Evolutionary conservation across 2,888 invertebrate species (phyloP).

Genomic region (Hyalella azteca): DNA sequence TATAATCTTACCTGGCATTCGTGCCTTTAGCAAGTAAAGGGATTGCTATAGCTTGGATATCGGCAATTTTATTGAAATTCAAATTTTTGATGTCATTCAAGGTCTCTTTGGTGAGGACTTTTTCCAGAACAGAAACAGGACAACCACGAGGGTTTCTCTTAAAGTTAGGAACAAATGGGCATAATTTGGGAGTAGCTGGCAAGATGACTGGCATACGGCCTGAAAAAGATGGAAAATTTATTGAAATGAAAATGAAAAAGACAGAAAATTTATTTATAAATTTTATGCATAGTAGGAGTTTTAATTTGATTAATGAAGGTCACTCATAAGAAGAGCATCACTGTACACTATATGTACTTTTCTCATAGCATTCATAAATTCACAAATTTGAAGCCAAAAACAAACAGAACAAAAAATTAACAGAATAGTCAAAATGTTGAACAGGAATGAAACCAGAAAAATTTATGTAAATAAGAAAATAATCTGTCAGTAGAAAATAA

Average conservation of each 20-base stretch:
- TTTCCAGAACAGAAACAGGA: background rate
- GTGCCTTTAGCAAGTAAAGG: slow-evolving; percentile 4
- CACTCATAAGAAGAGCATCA: too few species aligned
- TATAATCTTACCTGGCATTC: background rate
- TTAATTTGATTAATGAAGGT: too few species aligned
- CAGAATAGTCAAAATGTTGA: too few species aligned
- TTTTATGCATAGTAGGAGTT: too few species aligned
- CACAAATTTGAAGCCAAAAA: too few species aligned
- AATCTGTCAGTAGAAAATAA: too few species aligned
- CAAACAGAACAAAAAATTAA: too few species aligned
- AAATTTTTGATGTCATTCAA: background rate
- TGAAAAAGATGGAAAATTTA: background rate
- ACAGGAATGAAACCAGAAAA: too few species aligned
- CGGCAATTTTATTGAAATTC: background rate
- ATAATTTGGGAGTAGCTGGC: background rate
- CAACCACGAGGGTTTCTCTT: background rate
- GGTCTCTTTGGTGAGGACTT: background rate
- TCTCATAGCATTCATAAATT: too few species aligned
- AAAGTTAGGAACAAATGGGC: background rate
- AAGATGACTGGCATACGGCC: background rate
- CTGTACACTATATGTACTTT: too few species aligned
- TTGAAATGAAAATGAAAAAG: too few species aligned
- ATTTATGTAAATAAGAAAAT: too few species aligned
- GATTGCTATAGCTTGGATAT: background rate
- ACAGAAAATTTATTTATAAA: background rate